phyloP scores from a whole-genome alignment of 2,888 invertebrate genomes.

The Lithophane ornitopus region DNA sequence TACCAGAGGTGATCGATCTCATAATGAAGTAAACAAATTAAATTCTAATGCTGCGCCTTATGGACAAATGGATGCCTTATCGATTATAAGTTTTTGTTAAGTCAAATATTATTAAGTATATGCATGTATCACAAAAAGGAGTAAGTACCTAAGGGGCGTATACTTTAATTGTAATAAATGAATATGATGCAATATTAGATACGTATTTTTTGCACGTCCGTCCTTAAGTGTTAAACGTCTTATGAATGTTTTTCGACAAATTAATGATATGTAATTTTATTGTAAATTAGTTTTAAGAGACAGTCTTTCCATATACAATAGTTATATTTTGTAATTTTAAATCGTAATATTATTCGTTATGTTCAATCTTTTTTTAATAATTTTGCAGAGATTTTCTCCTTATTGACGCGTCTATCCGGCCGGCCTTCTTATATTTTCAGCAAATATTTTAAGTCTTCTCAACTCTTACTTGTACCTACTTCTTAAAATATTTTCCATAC shows the following conservation, averaged over 20 bases:
- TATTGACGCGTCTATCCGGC: not conserved
- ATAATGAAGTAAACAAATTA: conserved; percentile 69
- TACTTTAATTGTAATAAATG: conserved; percentile 56
- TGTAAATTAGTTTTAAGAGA: conserved; percentile 59
- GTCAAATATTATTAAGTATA: conserved; percentile 31
- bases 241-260: conserved; percentile 57
- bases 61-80: conserved; percentile 57
- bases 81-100: conserved; percentile 49
- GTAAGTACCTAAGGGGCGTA: conserved; percentile 54
- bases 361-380: conserved; percentile 31
- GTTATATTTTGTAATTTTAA: conserved; percentile 56
- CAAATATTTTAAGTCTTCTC: conserved; percentile 2
- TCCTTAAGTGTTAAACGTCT: conserved; percentile 60
- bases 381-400: not conserved
- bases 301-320: conserved; percentile 67
- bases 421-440: not conserved
- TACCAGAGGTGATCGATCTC: conserved; percentile 77
- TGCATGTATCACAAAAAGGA: conserved; percentile 51
- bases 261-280: conserved; percentile 40
- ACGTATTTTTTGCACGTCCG: conserved; percentile 63
- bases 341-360: conserved; percentile 44
- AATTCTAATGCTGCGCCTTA: conserved; percentile 60
- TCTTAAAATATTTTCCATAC: not conserved
- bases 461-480: not conserved
- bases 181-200: conserved; percentile 66